Evolutionary conservation across 1,140 invertebrate species (phyloP).

Genomic region (Nylanderia fulva): DNA sequence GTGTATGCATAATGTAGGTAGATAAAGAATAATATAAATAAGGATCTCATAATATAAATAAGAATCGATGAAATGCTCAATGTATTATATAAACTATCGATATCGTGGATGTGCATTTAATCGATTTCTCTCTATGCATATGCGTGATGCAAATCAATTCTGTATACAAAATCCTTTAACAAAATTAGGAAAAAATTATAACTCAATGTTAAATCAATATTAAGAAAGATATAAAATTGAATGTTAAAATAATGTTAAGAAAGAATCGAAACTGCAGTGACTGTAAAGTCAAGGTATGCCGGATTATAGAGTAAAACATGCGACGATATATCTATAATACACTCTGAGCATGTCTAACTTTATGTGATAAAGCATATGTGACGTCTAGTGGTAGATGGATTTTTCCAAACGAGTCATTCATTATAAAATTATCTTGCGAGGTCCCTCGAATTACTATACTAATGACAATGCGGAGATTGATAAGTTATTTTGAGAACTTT

Average conservation of each 20-base stretch:
- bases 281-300: background rate
- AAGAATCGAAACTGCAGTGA: background rate
- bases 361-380: conserved; percentile 8
- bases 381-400: background rate
- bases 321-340: background rate
- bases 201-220: background rate
- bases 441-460: background rate
- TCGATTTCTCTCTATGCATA: too few relatives aligned
- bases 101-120: too few relatives aligned
- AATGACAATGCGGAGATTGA: background rate
- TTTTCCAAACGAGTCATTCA: background rate
- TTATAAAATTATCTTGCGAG: background rate
- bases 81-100: too few relatives aligned
- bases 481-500: conserved; percentile 32
- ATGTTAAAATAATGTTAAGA: background rate
- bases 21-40: too few relatives aligned
- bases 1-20: too few relatives aligned
- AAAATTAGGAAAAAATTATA: background rate
- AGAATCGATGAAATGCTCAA: too few relatives aligned
- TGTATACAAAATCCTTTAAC: too few relatives aligned
- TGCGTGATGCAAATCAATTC: too few relatives aligned
- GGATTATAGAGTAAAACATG: background rate
- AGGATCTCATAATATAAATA: too few relatives aligned
- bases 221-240: too few relatives aligned
- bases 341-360: conserved; percentile 24